Evolutionary conservation across 2,888 invertebrate genomes (phyloP), one percentile per base, ranked within the genome.

Genomic region (Cordylochernes scorpioides): DNA sequence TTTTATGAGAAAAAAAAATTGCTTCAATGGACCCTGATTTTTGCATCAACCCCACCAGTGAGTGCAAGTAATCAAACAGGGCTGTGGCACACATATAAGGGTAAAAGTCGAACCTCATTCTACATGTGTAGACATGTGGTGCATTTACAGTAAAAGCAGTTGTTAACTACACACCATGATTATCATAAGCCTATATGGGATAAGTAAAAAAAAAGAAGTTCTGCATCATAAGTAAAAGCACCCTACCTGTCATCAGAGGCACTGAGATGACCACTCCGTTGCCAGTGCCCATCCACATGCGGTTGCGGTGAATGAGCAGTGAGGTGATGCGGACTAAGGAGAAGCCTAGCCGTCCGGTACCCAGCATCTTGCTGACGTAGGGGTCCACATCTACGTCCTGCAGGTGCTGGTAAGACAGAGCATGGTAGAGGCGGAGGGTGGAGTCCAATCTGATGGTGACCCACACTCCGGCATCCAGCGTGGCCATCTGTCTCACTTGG

Each of bases 301-400:
- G 63, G 43, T 78, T 75, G 30, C 84, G 80, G 31, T 88, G 82
- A 39, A 91, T 77, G 46, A 86, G 65, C 38, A 97, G 59, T 4
- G 91, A 78, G 1, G 94, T 94, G 45, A 94, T 91, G 39, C 84
- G 63, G 9, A 82, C 77, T 49, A 94, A 74, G 0, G 91, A 86
- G 56, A 97, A 91, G 26, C 94, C 94, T 33, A 94, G 62, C 58
- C 91, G 91, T 37, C 88, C 88, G 1, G 91, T 80, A 26, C 91
- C 37, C 36, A 97, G 63, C 86, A 99, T 91, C 61, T 94, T 94
- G 51, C 82, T 84, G 43, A 97, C 88, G 49, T 91, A 94, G 2
- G 97, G 94, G 55, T 97, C 94, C 42, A 97, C 91, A 53, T 97
- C 97, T 9, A 97, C 88, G 54, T 94, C 88, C 51, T 74, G 84